Base-by-base conservation (phyloP, 2,888 invertebrate genomes). In the Erynnis tages region DNA sequence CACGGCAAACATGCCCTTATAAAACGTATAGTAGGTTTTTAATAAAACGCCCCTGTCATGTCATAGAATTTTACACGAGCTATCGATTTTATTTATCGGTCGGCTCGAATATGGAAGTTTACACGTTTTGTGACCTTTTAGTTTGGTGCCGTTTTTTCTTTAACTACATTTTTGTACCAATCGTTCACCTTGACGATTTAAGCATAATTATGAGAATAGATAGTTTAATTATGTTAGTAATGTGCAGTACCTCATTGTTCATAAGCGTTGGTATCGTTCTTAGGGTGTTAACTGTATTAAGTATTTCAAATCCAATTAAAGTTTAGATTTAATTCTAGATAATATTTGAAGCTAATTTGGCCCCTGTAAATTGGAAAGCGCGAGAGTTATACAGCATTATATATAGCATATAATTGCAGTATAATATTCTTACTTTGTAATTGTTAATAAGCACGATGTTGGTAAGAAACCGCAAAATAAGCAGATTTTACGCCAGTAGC, bases 1-100 rank as follows among this genome's bases (percentile, higher is more conserved):
- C 66, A 75, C 72, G 79, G 84, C 80, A 87, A 87, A 88, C 84
- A 87, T 45, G 67, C 74, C 81, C 81, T 84, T 84, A 87, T 83
- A 82, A 75, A 76, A 79, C 76, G 69, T 69, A 67, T 59, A 60
- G 61, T 56, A 61, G 64, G 62, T 70, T 76, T 75, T 79, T 75
- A 78, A 76, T 79, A 78, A 82, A 72, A 67, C 69, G 61, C 72
- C 70, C 75, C 69, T 71, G 69, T 70, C 60, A 65, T 59, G 69
- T 69, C 73, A 72, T 70, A 66, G 62, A 62, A 65, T 72, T 75
- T 74, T 67, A 76, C 75, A 70, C 59, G 62, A 67, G 55, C 50
- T 52, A 68, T 67, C 66, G 65, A 69, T 69, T n/a, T n/a, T n/a
- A n/a, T n/a, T 30, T 23, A 43, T 29, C 16, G 43, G 37, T 43